Conservation (phyloP, 2,113 vertebrate species). For the Ammodytes marinus region DNA sequence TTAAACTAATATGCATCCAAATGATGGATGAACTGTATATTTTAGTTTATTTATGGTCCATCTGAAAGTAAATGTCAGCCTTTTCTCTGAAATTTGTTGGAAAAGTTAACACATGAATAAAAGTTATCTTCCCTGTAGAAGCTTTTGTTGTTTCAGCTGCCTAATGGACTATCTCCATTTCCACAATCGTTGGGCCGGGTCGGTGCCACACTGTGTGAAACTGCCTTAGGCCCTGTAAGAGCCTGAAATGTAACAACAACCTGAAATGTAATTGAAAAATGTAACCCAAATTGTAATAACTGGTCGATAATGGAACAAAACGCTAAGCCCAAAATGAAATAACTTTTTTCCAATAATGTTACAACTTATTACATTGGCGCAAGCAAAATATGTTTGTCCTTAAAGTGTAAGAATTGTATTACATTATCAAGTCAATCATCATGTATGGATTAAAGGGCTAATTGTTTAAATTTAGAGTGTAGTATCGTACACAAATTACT, state of each 20-base stretch:
- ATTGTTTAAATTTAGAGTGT: no score
- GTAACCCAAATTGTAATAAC: no score
- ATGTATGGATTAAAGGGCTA: no score
- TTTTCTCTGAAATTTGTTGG: background rate
- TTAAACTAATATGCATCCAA: background rate
- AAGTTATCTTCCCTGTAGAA: background rate
- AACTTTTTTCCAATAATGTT: background rate
- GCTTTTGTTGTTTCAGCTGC: slow-evolving; percentile 34
- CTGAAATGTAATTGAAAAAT: no score
- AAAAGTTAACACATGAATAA: slow-evolving; percentile 15
- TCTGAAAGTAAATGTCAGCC: background rate
- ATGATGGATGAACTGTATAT: background rate
- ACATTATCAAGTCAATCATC: no score
- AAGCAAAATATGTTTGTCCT: no score
- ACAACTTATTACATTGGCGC: no score
- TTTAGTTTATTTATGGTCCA: background rate
- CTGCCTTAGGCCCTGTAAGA: slow-evolving; percentile 12
- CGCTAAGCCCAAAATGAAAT: background rate
- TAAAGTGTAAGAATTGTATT: no score
- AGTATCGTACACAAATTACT: no score
- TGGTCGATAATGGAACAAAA: no score
- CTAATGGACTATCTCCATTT: slow-evolving; percentile 54
- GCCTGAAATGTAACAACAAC: no score
- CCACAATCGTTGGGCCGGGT: slow-evolving; percentile 35
- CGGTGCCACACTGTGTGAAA: slow-evolving; percentile 31